Base-by-base conservation (phyloP, 2,888 invertebrate genomes). In the Thecocarcelia acutangulata region DNA sequence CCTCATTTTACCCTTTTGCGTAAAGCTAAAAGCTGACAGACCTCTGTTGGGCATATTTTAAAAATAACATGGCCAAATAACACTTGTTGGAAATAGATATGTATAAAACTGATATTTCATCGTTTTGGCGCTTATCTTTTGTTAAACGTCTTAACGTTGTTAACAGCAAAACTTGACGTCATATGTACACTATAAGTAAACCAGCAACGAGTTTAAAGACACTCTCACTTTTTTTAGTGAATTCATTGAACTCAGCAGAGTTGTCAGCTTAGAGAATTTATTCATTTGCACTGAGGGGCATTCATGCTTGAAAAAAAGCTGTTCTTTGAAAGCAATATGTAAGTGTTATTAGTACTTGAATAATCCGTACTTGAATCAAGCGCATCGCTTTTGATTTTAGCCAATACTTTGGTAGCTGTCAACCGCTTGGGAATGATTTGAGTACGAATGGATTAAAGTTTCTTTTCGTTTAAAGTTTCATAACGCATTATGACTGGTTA, bases 241-340 rank as follows among this genome's bases (percentile, higher is more conserved):
- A 58, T 48, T 48, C 70, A 70, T 48, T 58, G 21, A 58, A 59
- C 58, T 40, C 70, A 13, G n/a, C 13, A 33, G 33, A 1, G 33
- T 33, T 33, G 33, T 33, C 33, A 33, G 33, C 1, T 9, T 8
- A 33, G 33, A 9, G 4, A 8, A 33, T 9, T 33, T 5, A 9
- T n/a, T n/a, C n/a, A n/a, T n/a, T n/a, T n/a, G n/a, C n/a, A n/a
- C n/a, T n/a, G n/a, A n/a, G n/a, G 33, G 33, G 33, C 5, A 8
- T 33, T 33, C 8, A n/a, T n/a, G n/a, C n/a, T n/a, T n/a, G n/a
- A n/a, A n/a, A n/a, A n/a, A n/a, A n/a, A n/a, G n/a, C n/a, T n/a
- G n/a, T n/a, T n/a, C n/a, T n/a, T n/a, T n/a, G n/a, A n/a, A n/a
- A n/a, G n/a, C n/a, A n/a, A n/a, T n/a, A 6, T 6, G 3, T 4